These are phyloP conservation scores for Anguilla anguilla DNA, from an alignment of 2,797 vertebrate species.

Conservation along the genomic window DNA sequence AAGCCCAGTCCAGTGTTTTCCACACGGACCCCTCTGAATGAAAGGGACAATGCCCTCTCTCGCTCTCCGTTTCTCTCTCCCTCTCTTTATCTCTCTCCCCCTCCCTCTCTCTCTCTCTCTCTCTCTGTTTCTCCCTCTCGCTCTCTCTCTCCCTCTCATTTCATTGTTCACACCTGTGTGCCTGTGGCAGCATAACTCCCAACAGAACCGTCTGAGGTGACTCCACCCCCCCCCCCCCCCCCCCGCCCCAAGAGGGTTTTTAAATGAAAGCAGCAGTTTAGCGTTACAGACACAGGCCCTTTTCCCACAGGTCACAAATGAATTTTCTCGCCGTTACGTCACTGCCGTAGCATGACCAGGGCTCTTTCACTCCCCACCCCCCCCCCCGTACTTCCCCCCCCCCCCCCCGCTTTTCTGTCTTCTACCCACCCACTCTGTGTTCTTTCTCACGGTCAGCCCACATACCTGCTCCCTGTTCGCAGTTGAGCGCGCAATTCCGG, in stretches of 20 bases:
- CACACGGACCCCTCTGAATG: conserved; percentile 1
- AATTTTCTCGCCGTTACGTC: neutral
- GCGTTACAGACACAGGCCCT: neutral
- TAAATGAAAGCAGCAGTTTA: neutral
- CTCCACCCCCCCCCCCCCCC: too few species aligned
- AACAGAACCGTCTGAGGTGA: neutral
- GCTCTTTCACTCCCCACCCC: neutral
- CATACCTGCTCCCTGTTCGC: neutral
- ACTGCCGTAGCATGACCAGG: neutral
- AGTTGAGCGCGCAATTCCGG: too few species aligned
- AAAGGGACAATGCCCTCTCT: neutral
- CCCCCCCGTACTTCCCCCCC: too few species aligned
- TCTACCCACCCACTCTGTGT: neutral
- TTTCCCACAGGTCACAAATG: neutral
- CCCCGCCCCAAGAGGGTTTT: neutral
- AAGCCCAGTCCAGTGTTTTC: neutral
- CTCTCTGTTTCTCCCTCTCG: neutral
- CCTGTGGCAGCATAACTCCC: neutral
- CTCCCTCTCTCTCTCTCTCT: neutral
- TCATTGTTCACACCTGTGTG: neutral
- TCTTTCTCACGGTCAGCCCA: neutral
- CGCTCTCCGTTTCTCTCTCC: neutral
- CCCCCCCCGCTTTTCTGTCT: neutral
- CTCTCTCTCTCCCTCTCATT: neutral
- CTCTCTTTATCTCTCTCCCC: neutral